phyloP scores from a whole-genome alignment of 2,888 invertebrate genomes.

The Perizoma flavofasciatum region DNA sequence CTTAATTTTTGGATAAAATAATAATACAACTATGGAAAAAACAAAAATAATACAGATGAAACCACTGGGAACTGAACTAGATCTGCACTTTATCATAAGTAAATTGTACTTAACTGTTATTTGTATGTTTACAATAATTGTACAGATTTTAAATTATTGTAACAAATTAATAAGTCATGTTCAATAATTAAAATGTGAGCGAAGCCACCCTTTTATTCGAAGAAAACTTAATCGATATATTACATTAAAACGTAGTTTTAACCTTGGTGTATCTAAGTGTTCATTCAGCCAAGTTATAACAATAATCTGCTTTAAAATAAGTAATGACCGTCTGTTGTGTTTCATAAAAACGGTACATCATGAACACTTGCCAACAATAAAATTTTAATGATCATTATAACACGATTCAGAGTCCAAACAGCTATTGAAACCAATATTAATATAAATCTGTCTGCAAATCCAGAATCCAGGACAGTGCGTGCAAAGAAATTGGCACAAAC shows the following conservation, averaged over 20 bases:
- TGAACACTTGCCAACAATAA: conserved; percentile 34
- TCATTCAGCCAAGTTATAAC: too few species aligned
- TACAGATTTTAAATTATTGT: too few species aligned
- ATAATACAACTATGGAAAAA: too few species aligned
- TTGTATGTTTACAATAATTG: too few species aligned
- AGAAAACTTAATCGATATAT: background rate
- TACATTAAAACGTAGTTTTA: too few species aligned
- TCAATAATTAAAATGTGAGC: conserved; percentile 3
- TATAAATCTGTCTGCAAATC: conserved; percentile 41
- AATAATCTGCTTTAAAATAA: too few species aligned
- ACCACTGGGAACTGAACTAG: too few species aligned
- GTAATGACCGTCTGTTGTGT: conserved; percentile 11
- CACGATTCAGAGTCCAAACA: conserved; percentile 37
- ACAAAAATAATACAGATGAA: too few species aligned
- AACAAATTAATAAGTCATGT: conserved; percentile 3
- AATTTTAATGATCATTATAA: conserved; percentile 36
- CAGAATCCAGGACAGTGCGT: conserved; percentile 46
- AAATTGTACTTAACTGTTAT: too few species aligned
- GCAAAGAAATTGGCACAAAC: conserved; percentile 43
- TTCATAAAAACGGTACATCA: conserved; percentile 24
- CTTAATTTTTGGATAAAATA: too few species aligned
- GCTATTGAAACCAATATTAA: conserved; percentile 41
- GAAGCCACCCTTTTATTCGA: background rate
- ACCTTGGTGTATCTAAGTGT: too few species aligned
- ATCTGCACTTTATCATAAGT: too few species aligned